A percentile compares a stretch with the other conserved stretches of the same genome.
These are phyloP conservation scores for Leuctra nigra DNA, from an alignment of 2,888 invertebrate species.

Conservation along the genomic window DNA sequence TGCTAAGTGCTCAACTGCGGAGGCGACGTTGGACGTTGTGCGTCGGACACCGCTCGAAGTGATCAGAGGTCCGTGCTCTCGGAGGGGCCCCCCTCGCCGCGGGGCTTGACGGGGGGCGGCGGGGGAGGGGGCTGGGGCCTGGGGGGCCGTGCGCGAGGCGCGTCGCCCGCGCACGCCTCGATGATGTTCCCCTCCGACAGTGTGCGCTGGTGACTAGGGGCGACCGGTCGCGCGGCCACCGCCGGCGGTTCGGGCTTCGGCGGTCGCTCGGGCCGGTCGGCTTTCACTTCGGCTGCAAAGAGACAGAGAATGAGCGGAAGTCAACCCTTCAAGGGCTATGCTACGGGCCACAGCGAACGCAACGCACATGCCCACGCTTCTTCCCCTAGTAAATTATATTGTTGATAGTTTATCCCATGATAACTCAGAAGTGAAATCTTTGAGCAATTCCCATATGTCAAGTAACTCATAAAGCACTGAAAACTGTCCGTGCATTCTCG, in stretches of 20 bases:
- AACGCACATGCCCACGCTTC: not conserved
- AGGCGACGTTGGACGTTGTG: too few species aligned
- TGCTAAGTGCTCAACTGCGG: too few species aligned
- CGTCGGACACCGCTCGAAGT: too few species aligned
- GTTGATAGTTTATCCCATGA: too few species aligned
- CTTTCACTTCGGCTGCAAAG: not conserved
- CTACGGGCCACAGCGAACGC: not conserved
- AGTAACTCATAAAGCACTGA: too few species aligned
- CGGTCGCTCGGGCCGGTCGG: slow-evolving; percentile 39
- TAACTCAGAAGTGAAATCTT: too few species aligned
- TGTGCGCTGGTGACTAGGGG: slow-evolving; percentile 43
- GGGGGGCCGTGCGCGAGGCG: slow-evolving; percentile 36
- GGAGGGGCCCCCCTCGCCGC: slow-evolving; percentile 29
- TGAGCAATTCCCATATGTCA: too few species aligned
- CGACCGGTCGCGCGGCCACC: slow-evolving; percentile 32
- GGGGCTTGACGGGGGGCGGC: slow-evolving; percentile 35
- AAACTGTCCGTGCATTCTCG: too few species aligned
- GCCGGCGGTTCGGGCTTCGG: slow-evolving; percentile 41
- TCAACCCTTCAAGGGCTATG: not conserved
- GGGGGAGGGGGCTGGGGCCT: slow-evolving; percentile 40
- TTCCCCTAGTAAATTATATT: too few species aligned
- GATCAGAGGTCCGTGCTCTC: slow-evolving; percentile 40
- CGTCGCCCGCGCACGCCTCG: slow-evolving; percentile 41
- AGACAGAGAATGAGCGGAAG: not conserved
- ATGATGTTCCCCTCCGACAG: slow-evolving; percentile 57